phyloP scores from a whole-genome alignment of 2,888 invertebrate genomes.

The Argyra leucocephala region DNA sequence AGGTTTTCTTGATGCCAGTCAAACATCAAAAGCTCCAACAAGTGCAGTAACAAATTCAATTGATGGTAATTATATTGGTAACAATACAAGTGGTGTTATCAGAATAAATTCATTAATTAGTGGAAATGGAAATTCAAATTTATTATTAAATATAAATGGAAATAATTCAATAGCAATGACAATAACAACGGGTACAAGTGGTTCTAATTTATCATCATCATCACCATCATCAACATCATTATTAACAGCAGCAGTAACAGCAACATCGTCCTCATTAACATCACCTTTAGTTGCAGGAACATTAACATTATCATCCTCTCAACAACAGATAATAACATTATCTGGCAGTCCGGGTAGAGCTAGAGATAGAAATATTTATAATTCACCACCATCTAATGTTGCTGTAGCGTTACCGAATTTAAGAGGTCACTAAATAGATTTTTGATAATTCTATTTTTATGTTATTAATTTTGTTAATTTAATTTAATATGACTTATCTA shows the following conservation, averaged over 20 bases:
- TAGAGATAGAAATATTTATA: constrained; percentile 42
- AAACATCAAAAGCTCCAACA: neutral
- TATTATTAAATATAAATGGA: neutral
- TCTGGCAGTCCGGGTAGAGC: constrained; percentile 43
- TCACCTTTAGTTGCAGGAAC: constrained; percentile 8
- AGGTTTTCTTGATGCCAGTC: neutral
- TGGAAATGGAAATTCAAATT: neutral
- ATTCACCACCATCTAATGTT: constrained; percentile 37
- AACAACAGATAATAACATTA: constrained; percentile 21
- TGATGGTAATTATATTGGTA: constrained; percentile 16
- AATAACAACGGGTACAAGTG: neutral
- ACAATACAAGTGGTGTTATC: neutral
- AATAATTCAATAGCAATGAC: constrained; percentile 6
- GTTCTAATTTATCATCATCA: constrained; percentile 20
- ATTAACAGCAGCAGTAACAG: constrained; percentile 23
- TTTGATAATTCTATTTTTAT: neutral
- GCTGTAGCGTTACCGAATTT: constrained; percentile 40
- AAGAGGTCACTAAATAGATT: too few species aligned
- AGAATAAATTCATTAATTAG: neutral
- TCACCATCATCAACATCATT: constrained; percentile 26
- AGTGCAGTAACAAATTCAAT: neutral
- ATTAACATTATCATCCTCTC: neutral
- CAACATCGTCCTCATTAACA: constrained; percentile 17
- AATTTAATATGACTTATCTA: too few species aligned
- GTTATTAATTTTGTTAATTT: neutral